Percentiles rank a stretch among this genome's conserved stretches.
These are phyloP conservation scores for Perognathus longimembris DNA, from an alignment of 2,113 vertebrate species.

Conservation along the genomic window DNA sequence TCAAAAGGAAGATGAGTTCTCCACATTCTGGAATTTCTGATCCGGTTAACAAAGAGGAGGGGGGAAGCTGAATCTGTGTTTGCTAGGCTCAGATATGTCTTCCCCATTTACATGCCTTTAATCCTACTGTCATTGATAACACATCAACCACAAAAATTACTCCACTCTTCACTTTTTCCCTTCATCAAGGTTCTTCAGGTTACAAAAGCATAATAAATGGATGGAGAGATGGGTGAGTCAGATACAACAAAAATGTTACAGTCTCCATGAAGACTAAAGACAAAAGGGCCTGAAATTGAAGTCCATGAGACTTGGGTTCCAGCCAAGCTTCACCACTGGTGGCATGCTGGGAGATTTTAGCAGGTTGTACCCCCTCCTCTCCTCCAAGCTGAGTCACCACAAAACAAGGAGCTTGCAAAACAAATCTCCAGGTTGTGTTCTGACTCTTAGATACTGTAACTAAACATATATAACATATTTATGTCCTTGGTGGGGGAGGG, in stretches of 20 bases:
- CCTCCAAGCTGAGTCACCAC: background rate
- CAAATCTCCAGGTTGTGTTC: conserved; percentile 35
- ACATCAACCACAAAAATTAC: background rate
- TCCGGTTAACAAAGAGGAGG: background rate
- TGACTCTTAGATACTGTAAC: background rate
- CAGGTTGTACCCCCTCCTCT: background rate
- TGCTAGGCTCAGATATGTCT: background rate
- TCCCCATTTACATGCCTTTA: background rate
- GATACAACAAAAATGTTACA: conserved; percentile 26
- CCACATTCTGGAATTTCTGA: conserved; percentile 31
- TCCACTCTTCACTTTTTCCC: background rate
- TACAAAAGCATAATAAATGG: background rate
- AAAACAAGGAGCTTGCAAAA: conserved; percentile 45
- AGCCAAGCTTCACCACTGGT: conserved; percentile 62
- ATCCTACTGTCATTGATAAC: background rate
- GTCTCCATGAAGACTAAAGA: background rate
- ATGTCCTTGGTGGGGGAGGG: background rate
- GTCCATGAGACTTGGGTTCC: conserved; percentile 47
- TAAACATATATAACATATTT: background rate
- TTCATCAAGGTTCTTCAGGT: conserved; percentile 26
- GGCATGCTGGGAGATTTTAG: conserved; percentile 44
- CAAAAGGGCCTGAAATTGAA: background rate
- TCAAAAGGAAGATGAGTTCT: background rate
- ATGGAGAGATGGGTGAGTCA: background rate
- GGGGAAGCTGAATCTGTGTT: background rate